Percentiles rank a stretch among this genome's conserved stretches.
Conservation (phyloP, 2,113 vertebrate genomes). For the Todiramphus chloris region DNA sequence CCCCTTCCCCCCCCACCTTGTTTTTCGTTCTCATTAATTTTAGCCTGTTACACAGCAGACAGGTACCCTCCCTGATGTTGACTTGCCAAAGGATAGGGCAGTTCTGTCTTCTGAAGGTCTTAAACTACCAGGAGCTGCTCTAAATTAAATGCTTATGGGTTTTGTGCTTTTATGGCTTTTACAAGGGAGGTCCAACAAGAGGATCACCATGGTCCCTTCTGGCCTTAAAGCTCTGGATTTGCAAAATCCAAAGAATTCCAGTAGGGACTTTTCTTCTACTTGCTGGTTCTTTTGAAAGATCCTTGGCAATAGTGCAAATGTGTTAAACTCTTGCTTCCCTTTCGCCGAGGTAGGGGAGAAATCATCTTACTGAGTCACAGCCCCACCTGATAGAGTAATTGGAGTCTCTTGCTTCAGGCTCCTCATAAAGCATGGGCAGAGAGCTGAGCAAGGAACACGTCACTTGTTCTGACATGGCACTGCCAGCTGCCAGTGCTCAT, state of each 20-base stretch:
- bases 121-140: neutral
- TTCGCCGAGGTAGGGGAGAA: neutral
- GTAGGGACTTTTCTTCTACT: neutral
- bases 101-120: neutral
- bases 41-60: neutral
- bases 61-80: rapidly evolving
- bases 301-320: neutral
- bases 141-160: neutral
- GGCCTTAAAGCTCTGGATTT: neutral
- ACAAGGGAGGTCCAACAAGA: neutral
- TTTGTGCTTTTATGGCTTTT: neutral
- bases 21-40: rapidly evolving
- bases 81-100: neutral
- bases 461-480: neutral
- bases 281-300: neutral
- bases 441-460: neutral
- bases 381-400: neutral
- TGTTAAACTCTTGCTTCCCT: neutral
- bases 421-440: neutral
- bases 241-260: neutral
- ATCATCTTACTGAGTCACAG: neutral
- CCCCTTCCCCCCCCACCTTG: rapidly evolving
- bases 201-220: neutral
- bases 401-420: neutral
- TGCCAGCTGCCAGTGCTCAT: neutral